Evolutionary conservation across 2,888 invertebrate genomes (phyloP).

Genomic region (Amiota mariae): DNA sequence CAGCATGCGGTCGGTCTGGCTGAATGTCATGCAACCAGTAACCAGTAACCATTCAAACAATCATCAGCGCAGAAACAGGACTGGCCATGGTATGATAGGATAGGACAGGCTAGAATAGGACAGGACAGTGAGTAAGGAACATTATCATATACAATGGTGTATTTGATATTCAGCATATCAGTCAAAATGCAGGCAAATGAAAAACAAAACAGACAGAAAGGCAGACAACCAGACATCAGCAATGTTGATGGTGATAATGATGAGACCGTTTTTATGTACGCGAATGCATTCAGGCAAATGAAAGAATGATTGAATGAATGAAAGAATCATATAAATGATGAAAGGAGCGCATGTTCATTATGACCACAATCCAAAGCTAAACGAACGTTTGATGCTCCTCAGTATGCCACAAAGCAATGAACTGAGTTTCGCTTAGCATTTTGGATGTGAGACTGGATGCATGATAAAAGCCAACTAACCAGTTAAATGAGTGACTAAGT

Average conservation of each 20-base stretch:
- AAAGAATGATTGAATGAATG: too few relatives aligned
- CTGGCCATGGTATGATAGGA: background rate
- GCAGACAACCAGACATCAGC: background rate
- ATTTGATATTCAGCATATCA: conserved; percentile 46
- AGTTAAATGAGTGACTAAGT: background rate
- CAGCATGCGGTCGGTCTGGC: background rate
- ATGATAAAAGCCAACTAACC: background rate
- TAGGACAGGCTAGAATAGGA: background rate
- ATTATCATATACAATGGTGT: conserved; percentile 37
- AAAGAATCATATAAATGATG: too few relatives aligned
- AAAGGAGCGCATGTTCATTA: background rate
- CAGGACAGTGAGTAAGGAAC: background rate
- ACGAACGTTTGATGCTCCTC: conserved; percentile 21
- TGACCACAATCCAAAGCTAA: conserved; percentile 10
- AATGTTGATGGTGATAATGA: background rate
- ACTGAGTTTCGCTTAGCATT: background rate
- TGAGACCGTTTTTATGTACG: background rate
- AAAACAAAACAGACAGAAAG: background rate
- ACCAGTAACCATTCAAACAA: too few relatives aligned
- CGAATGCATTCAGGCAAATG: background rate
- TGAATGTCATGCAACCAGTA: background rate
- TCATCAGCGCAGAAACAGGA: background rate
- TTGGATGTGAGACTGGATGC: background rate
- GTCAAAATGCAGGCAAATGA: conserved; percentile 44
- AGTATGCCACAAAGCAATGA: conserved; percentile 10